Evolutionary conservation across 2,797 vertebrate species (phyloP), one percentile per base, ranked within the genome.

Genomic region (Semotilus atromaculatus): DNA sequence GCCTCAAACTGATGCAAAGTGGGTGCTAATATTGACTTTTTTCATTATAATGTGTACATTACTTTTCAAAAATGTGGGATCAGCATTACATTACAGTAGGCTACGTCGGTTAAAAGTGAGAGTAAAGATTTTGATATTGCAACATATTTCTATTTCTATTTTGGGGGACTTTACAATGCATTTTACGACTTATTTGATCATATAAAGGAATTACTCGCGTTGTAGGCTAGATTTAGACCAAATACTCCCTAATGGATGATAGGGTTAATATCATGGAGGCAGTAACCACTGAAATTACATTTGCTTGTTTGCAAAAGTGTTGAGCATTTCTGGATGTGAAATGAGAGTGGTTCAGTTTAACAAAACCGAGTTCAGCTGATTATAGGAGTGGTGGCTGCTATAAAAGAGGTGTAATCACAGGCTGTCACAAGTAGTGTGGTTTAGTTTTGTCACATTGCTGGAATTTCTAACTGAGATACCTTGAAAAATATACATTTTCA

Each of bases 311-410:
- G 43, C 13, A 45, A 45, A 45, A 14, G 43, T 13, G 13, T 45
- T 45, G 43, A 45, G 43, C 4, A 45, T 45, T 45, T 45, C 43
- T 58, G 3, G 23, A 58, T 21, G 48, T 26, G 16, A 81, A 11
- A 40, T 43, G 31, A 70, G 36, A 78, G 38, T 7, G 26, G n/a
- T 36, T 62, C 1, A n/a, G 23, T 45, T 78, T 48, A 16, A 70
- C 8, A 60, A 72, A 81, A 81, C 23, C 0, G 80, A 34, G 62
- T 80, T 80, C 21, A 36, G 13, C 62, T 18, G 40, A 51, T 80
- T 80, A 36, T 51, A 67, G 60, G 67, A 53, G 45, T 68, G 18
- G 5, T n/a, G 6, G 13, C 19, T 72, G 38, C 68, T 29, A 18
- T 45, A 14, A 31, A 45, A 40, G 7, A n/a, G 34, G 48, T 40